Conservation (phyloP, 1,140 invertebrate species). For the Aphidius ervi region DNA sequence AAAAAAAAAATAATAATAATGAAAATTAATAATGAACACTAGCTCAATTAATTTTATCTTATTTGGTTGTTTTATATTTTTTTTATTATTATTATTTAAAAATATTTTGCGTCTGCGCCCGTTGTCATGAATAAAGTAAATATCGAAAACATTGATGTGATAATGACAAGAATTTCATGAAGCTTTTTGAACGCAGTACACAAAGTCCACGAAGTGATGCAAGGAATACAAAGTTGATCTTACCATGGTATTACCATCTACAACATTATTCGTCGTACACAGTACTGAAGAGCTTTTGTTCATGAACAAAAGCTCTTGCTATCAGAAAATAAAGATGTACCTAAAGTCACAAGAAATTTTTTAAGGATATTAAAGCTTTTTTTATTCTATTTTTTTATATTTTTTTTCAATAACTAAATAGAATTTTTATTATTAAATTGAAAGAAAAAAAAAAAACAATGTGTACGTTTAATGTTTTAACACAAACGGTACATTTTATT, state of each 20-base stretch:
- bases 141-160: slow-evolving; percentile 28
- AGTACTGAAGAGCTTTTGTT: neutral
- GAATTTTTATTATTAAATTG: no score
- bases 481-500: no score
- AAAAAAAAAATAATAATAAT: no score
- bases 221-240: slow-evolving; percentile 49
- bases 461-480: no score
- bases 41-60: no score
- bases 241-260: slow-evolving; percentile 41
- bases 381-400: no score
- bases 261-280: slow-evolving; percentile 13
- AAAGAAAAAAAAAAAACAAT: no score
- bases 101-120: neutral
- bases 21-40: no score
- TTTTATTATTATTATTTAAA: neutral
- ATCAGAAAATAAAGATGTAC: neutral
- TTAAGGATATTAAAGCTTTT: no score
- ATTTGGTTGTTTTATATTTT: no score
- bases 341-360: neutral
- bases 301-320: no score
- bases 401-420: no score
- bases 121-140: slow-evolving; percentile 21
- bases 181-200: slow-evolving; percentile 42
- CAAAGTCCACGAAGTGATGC: slow-evolving; percentile 41
- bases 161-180: slow-evolving; percentile 44